Conservation (phyloP, 2,797 vertebrate genomes). For the Takifugu rubripes region DNA sequence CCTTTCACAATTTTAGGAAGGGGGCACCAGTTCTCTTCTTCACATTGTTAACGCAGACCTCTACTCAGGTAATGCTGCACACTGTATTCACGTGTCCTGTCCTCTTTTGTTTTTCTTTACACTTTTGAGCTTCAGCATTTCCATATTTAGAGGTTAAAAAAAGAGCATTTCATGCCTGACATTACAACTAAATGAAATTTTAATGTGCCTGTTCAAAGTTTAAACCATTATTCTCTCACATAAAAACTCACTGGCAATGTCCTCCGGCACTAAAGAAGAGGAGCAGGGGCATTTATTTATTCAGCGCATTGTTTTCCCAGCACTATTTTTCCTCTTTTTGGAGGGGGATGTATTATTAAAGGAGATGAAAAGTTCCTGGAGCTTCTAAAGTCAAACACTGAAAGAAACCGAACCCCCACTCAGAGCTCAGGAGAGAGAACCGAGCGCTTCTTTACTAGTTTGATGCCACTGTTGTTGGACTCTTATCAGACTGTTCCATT, state of each 20-base stretch:
- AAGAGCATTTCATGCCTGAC: slow-evolving; percentile 26
- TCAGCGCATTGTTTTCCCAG: slow-evolving; percentile 5
- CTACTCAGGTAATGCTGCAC: background rate
- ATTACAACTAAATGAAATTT: slow-evolving; percentile 34
- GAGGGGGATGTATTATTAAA: slow-evolving; percentile 7
- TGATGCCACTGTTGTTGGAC: slow-evolving; percentile 22
- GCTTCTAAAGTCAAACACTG: too few relatives aligned
- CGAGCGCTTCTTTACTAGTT: background rate
- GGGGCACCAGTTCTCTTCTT: too few relatives aligned
- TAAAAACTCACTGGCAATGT: background rate
- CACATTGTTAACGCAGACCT: too few relatives aligned
- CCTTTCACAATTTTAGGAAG: too few relatives aligned
- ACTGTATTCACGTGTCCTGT: slow-evolving; percentile 7
- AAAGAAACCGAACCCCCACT: background rate
- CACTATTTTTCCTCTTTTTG: slow-evolving; percentile 1
- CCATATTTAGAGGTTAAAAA: slow-evolving; percentile 35
- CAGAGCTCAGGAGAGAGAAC: slow-evolving; percentile 1
- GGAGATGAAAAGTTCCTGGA: slow-evolving; percentile 2
- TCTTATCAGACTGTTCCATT: background rate
- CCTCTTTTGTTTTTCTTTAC: slow-evolving; percentile 11
- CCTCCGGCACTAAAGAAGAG: background rate
- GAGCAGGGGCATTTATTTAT: background rate
- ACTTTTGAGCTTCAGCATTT: slow-evolving; percentile 10
- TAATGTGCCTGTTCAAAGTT: slow-evolving; percentile 26
- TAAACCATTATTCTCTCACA: slow-evolving; percentile 11